These are phyloP conservation scores for Alca torda DNA, from an alignment of 2,797 vertebrate genomes.

Conservation along the genomic window DNA sequence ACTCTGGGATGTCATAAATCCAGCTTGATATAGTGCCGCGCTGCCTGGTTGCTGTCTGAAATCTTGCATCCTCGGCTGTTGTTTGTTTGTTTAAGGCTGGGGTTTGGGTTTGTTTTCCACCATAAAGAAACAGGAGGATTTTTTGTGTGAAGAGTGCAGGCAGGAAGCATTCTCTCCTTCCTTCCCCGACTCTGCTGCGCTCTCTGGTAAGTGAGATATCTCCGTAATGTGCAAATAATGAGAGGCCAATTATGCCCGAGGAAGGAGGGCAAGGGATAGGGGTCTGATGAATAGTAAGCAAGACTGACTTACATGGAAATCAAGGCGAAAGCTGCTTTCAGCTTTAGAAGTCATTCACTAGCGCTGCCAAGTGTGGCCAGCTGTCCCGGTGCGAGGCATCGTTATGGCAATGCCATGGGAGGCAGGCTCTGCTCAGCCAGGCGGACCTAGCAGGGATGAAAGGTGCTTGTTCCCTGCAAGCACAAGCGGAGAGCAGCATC, in stretches of 20 bases:
- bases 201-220: background rate
- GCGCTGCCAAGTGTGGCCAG: background rate
- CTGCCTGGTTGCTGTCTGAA: background rate
- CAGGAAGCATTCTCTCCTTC: background rate
- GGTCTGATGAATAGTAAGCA: background rate
- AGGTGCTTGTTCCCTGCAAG: background rate
- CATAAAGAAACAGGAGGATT: background rate
- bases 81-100: background rate
- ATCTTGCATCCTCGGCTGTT: background rate
- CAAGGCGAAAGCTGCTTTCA: background rate
- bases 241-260: background rate
- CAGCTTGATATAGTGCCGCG: background rate
- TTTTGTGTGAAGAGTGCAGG: background rate
- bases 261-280: background rate
- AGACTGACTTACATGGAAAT: background rate
- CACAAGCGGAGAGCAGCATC: background rate
- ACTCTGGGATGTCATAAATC: constrained; percentile 39
- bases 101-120: background rate
- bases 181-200: rapidly evolving
- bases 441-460: background rate
- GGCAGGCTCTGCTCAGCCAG: background rate
- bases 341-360: background rate
- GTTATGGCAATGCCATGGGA: rapidly evolving
- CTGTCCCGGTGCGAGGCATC: rapidly evolving
- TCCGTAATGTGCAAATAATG: background rate